Evolutionary conservation across 2,113 vertebrate genomes (phyloP).

Genomic region (Zosterops pallidus): DNA sequence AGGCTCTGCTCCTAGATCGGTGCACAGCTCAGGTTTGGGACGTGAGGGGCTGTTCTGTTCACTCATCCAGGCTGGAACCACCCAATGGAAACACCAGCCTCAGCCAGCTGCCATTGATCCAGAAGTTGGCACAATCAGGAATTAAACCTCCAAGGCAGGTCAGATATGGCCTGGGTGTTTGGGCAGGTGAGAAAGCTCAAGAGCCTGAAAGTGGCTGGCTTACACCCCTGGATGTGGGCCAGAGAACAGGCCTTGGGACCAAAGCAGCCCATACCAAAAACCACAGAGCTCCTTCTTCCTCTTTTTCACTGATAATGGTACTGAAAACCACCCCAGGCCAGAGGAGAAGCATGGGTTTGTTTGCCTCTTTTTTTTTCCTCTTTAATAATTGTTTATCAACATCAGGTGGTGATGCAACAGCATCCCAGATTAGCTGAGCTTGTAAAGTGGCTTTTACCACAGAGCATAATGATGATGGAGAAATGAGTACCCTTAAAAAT

Average conservation of each 20-base stretch:
- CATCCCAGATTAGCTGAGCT: background rate
- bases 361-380: background rate
- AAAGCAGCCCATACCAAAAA: fast-evolving
- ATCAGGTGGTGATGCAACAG: background rate
- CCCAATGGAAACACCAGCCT: fast-evolving
- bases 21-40: background rate
- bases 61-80: fast-evolving
- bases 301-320: background rate
- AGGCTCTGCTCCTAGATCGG: background rate
- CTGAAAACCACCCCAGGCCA: background rate
- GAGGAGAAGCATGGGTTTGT: background rate
- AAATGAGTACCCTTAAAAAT: background rate
- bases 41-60: background rate
- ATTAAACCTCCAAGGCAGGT: background rate
- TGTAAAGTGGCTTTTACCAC: background rate
- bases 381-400: background rate
- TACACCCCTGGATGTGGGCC: background rate
- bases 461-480: background rate
- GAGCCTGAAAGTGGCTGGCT: background rate
- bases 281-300: background rate
- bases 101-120: background rate
- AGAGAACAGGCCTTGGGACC: background rate
- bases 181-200: background rate
- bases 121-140: background rate
- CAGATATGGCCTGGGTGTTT: background rate